Evolutionary conservation across 2,797 vertebrate species (phyloP), one percentile per base, ranked within the genome.

Genomic region (Protosalanx chinensis): DNA sequence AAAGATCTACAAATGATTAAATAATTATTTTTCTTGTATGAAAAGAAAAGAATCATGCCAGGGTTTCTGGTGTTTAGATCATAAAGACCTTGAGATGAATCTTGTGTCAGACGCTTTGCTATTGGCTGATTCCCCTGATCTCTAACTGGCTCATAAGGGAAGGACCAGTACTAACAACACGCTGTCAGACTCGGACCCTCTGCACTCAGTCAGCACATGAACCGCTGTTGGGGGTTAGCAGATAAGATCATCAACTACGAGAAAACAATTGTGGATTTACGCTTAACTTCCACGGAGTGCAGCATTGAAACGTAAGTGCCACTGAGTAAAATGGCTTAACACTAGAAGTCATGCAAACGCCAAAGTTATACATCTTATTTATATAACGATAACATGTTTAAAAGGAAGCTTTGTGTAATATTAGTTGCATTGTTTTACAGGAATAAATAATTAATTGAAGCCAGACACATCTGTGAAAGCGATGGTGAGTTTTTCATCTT

Each of bases 51-150:
- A 4, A 20, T 15, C 3, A 61, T 1, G 4, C 13, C 8, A 35
- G 67, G 32, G 30, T 2, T n/a, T 58, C 46, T 29, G 27, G 20
- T 67, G 56, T 68, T 58, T 68, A 58, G 67, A 68, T 57, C 23
- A 3, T 23, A 35, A 1, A 37, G 33, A 13, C 30, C 59, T 29
- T 58, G 18, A 35, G 60, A 35, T 58, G 73, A 0, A 2, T 83
- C 74, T 74, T 30, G 57, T 85, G 82, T 82, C 78, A 87, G 74
- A n/a, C 35, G 23, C n/a, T 23, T 62, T 67, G 4, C 73, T 35
- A 93, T 93, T 93, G 90, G 92, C 64, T 74, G 79, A 2, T 57
- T 59, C 4, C 10, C 16, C 73, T 66, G 82, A 75, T 27, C 61
- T 53, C 77, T 90, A 86, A 92, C 87, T 92, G 58, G 92, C 78